Base-by-base conservation (phyloP, 2,797 vertebrate genomes). In the Poecilia velifera region DNA sequence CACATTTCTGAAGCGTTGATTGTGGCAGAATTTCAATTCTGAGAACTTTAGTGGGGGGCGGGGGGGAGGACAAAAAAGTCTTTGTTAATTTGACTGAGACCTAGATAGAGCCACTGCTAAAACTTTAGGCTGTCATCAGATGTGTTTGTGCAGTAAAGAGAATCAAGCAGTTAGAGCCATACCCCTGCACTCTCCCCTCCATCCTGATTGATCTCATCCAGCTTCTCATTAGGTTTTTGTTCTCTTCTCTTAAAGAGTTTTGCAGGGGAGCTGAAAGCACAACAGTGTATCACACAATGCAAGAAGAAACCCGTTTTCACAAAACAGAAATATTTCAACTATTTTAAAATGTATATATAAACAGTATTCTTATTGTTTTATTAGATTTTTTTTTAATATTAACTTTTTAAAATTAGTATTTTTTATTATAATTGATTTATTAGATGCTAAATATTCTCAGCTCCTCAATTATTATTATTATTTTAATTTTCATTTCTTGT, bases 81-180 rank as follows among this genome's bases (percentile, higher is more conserved):
- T 14, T 25, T 20, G 34, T 36, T 68, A 68, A 68, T 41, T 41
- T 39, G 36, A 68, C 20, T 41, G 13, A 46, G 43, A 8, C 6
- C 43, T 28, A 8, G 43, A 45, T 28, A 46, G 41, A 45, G 68
- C 13, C n/a, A 41, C 68, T 16, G 45, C 55, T 74, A 41, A 55
- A 57, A 74, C 34, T 55, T 41, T n/a, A 74, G 53, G 68, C 28
- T 57, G 36, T 74, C 51, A 39, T 74, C 73, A 16, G 51, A 55
- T 18, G n/a, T 53, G 73, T 74, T 41, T 55, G 36, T 28, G 68
- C 41, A 16, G 43, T 45, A 3, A 46, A 72, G 68, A 46, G 41
- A 72, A 72, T 72, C 68, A 72, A 72, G 68, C 43, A 72, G 68
- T 76, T 76, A 34, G 41, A 62, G 74, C 55, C 74, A 76, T 45